A percentile compares a stretch with the other conserved stretches of the same genome.
These are phyloP conservation scores for Aethina tumida DNA, from an alignment of 1,140 invertebrate species.

Conservation along the genomic window DNA sequence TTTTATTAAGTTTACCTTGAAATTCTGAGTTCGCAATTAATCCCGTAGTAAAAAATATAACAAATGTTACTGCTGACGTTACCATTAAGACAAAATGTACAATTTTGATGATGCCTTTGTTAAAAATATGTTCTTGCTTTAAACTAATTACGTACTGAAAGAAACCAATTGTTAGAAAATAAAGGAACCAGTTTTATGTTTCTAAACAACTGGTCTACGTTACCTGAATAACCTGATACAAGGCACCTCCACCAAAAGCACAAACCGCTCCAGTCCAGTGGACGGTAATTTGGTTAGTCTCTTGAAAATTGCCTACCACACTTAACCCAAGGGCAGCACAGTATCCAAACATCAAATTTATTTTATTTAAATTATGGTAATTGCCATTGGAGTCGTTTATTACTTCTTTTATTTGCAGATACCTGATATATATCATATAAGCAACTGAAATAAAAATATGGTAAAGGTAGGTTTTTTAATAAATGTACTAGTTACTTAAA, in stretches of 20 bases:
- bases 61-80: too few species aligned
- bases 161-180: slow-evolving; percentile 1
- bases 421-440: slow-evolving; percentile 38
- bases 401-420: slow-evolving; percentile 37
- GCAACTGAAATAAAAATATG: too few species aligned
- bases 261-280: slow-evolving; percentile 54
- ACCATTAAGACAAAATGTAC: too few species aligned
- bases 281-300: slow-evolving; percentile 50
- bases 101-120: too few species aligned
- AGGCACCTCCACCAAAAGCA: slow-evolving; percentile 48
- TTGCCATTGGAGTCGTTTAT: slow-evolving; percentile 18
- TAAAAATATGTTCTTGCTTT: slow-evolving; percentile 13
- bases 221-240: slow-evolving; percentile 53
- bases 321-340: slow-evolving; percentile 48
- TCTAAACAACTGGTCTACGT: too few species aligned
- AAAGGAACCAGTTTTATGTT: background rate
- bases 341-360: slow-evolving; percentile 29
- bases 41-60: too few species aligned
- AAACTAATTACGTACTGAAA: slow-evolving; percentile 15
- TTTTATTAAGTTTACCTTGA: slow-evolving; percentile 15
- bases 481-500: slow-evolving; percentile 51
- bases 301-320: slow-evolving; percentile 63
- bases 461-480: too few species aligned
- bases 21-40: slow-evolving; percentile 16
- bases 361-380: slow-evolving; percentile 22